Conservation (phyloP, 2,113 vertebrate species). For the Petaurus breviceps region DNA sequence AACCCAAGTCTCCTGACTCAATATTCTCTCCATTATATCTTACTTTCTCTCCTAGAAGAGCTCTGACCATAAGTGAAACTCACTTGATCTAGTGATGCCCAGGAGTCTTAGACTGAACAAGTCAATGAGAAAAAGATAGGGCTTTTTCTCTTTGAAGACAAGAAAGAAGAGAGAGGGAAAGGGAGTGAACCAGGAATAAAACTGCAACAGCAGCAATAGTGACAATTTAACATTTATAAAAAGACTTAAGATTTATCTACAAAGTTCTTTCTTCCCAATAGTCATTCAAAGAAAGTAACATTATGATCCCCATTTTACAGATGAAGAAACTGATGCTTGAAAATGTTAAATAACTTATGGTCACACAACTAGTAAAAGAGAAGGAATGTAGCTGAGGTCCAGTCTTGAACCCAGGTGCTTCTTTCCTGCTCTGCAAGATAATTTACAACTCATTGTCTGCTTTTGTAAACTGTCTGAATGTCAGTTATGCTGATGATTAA, state of each 20-base stretch:
- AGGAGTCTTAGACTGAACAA: not conserved
- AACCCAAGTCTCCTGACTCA: not conserved
- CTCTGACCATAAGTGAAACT: not conserved
- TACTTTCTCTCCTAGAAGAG: not conserved
- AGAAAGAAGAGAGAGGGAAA: not conserved
- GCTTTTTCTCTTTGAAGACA: not conserved
- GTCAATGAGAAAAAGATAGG: not conserved
- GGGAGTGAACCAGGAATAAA: not conserved
- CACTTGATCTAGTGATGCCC: not conserved
- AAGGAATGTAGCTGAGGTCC: not conserved
- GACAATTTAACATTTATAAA: not conserved
- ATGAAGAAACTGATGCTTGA: not conserved
- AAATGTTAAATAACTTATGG: not conserved
- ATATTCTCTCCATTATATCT: not conserved
- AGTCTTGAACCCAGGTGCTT: not conserved
- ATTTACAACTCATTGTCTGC: not conserved
- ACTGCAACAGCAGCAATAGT: not conserved
- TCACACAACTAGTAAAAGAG: not conserved
- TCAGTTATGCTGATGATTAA: not conserved
- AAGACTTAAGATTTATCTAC: not conserved
- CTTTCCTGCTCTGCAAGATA: not conserved
- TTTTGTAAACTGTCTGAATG: not conserved
- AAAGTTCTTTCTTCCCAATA: not conserved
- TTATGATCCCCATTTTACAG: not conserved
- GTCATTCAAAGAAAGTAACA: not conserved